phyloP scores from a whole-genome alignment of 1,140 invertebrate species.

The Ceratosolen fusciceps region DNA sequence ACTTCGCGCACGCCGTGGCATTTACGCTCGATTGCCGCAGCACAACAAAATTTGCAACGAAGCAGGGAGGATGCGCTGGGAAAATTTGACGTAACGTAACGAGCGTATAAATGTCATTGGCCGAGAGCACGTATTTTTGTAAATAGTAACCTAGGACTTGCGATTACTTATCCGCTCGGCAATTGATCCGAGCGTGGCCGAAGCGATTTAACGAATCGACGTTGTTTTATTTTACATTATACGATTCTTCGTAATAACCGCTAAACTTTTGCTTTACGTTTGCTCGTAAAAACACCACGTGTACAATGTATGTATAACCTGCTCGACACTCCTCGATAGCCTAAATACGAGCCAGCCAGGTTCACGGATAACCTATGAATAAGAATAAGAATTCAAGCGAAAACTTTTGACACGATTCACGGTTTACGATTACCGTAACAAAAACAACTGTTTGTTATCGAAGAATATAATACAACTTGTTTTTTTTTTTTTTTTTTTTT shows the following conservation, averaged over 20 bases:
- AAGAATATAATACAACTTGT: conserved; percentile 42
- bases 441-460: conserved; percentile 19
- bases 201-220: conserved; percentile 39
- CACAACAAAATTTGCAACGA: too few species aligned
- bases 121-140: conserved; percentile 49
- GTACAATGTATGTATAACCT: conserved; percentile 26
- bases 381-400: conserved; percentile 38
- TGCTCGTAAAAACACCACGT: conserved; percentile 45
- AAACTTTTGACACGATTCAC: conserved; percentile 41
- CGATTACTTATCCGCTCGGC: conserved; percentile 42
- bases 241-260: conserved; percentile 39
- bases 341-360: conserved; percentile 29
- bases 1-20: conserved; percentile 26
- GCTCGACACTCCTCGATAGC: conserved; percentile 28
- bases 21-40: conserved; percentile 45
- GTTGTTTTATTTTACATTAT: too few species aligned
- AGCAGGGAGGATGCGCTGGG: conserved; percentile 35
- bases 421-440: too few species aligned
- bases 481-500: too few species aligned
- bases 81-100: conserved; percentile 43
- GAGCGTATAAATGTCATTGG: conserved; percentile 48
- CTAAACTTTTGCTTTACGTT: conserved; percentile 44
- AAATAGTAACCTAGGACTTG: conserved; percentile 45
- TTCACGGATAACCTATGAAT: conserved; percentile 32
- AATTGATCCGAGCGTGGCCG: conserved; percentile 36